Conservation (phyloP, 1,140 invertebrate genomes). For the Sitobion miscanthi region DNA sequence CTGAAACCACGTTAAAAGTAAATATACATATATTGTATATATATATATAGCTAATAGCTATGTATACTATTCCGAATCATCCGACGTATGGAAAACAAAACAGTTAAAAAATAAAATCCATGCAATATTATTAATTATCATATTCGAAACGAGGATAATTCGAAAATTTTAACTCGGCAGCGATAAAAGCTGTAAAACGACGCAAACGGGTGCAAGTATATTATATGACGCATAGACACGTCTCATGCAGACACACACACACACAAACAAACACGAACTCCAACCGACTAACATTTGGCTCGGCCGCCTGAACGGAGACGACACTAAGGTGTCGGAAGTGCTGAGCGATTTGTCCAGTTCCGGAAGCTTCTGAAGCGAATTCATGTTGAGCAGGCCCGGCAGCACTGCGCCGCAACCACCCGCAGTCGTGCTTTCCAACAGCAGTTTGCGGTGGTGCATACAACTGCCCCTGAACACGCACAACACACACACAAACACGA, state of each 20-base stretch:
- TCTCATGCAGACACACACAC: neutral
- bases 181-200: neutral
- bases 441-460: slow-evolving; percentile 48
- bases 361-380: slow-evolving; percentile 43
- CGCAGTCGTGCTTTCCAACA: neutral
- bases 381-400: slow-evolving; percentile 29
- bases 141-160: neutral
- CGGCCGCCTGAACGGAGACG: slow-evolving; percentile 43
- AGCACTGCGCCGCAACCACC: neutral
- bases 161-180: neutral
- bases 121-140: neutral
- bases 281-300: slow-evolving; percentile 51
- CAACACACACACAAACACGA: neutral
- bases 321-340: slow-evolving; percentile 39
- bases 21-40: neutral
- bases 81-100: neutral
- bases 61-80: neutral
- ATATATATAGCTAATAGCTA: too few relatives aligned
- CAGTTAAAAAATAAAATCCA: neutral
- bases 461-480: slow-evolving; percentile 45
- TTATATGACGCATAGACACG: neutral
- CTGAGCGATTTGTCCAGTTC: slow-evolving; percentile 55
- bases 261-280: neutral
- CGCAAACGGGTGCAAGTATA: neutral
- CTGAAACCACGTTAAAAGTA: neutral